These are phyloP conservation scores for Chaitophorus viminalis DNA, from an alignment of 2,888 invertebrate species.

Conservation along the genomic window DNA sequence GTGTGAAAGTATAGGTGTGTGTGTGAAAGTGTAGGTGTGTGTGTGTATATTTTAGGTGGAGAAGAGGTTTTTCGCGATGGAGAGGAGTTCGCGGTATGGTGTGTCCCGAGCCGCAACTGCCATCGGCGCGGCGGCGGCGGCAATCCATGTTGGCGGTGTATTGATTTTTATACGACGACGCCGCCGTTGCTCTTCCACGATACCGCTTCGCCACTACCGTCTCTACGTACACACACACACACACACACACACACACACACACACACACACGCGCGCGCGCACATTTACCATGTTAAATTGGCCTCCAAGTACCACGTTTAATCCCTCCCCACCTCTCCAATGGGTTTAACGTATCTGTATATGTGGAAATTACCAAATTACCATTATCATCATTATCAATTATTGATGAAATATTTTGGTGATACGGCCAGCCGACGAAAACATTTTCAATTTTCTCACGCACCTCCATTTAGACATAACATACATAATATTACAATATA, in stretches of 20 bases:
- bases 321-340: background rate
- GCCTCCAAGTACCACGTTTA: constrained; percentile 9
- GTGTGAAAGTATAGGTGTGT: background rate
- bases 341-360: background rate
- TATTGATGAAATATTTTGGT: constrained; percentile 18
- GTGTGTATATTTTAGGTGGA: background rate
- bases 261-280: background rate
- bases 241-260: background rate
- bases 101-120: background rate
- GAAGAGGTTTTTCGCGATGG: no score
- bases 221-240: background rate
- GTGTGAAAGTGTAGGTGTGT: background rate
- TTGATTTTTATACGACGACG: constrained; percentile 54
- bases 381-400: constrained; percentile 15
- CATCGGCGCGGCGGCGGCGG: background rate
- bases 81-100: background rate
- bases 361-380: constrained; percentile 21
- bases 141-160: constrained; percentile 52
- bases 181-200: constrained; percentile 35
- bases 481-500: no score
- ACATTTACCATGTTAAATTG: background rate
- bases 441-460: no score
- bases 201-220: background rate
- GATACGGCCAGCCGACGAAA: background rate
- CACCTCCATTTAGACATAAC: no score